Conservation (phyloP, 2,797 vertebrate species). For the Cyprinella venusta region DNA sequence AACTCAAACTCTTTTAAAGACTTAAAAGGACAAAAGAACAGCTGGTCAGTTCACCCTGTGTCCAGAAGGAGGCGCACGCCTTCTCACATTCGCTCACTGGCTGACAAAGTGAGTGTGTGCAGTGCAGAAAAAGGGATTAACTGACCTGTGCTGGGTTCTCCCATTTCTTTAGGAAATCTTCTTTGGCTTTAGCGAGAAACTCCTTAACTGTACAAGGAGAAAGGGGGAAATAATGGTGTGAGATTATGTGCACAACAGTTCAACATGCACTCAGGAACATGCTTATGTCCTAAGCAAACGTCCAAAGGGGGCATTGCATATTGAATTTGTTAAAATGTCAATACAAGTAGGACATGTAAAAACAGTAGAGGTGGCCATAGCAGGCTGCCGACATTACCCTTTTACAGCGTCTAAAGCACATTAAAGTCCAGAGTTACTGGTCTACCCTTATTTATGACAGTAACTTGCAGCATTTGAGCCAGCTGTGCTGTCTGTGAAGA, state of each 20-base stretch:
- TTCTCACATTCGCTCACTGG: not conserved
- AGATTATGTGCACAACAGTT: not conserved
- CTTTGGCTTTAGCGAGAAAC: constrained; percentile 97
- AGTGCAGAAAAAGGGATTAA: not conserved
- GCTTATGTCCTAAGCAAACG: not conserved
- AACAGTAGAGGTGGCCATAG: not conserved
- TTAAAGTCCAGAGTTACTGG: constrained; percentile 13
- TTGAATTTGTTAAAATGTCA: not conserved
- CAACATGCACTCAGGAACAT: not conserved
- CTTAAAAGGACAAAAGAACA: not conserved
- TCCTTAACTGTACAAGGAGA: constrained; percentile 87
- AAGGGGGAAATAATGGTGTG: not conserved
- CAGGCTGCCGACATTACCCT: not conserved
- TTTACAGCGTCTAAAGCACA: constrained; percentile 14
- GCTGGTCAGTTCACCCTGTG: not conserved
- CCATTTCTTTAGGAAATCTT: constrained; percentile 97
- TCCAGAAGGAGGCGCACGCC: constrained; percentile 45
- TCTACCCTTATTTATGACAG: constrained; percentile 39
- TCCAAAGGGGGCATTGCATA: not conserved
- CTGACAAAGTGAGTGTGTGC: not conserved
- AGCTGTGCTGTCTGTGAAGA: not conserved
- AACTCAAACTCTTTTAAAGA: not conserved
- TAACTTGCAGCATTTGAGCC: not conserved
- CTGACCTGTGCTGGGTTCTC: constrained; percentile 91
- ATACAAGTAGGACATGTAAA: not conserved